Base-by-base conservation (phyloP, 2,888 invertebrate species). In the Eristalis tenax region DNA sequence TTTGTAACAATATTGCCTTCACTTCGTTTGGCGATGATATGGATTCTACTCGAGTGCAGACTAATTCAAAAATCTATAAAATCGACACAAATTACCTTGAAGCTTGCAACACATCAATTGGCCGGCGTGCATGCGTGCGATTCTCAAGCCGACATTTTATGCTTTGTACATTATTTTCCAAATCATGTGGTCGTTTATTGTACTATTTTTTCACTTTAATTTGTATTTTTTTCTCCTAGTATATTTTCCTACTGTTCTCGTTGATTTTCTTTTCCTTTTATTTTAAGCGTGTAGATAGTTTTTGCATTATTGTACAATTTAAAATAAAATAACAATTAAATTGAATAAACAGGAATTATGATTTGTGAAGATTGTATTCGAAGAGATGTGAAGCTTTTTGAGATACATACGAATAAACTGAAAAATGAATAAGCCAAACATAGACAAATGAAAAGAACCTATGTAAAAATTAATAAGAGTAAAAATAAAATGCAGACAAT, bases 221-320 rank as follows among this genome's bases (percentile, higher is more conserved):
- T 74, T 57, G 38, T 63, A 56, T 73, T 66, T 38, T 32, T 38
- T 56, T 23, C 28, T 65, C 76, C 61, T 32, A 22, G 59, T 73
- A 61, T 74, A 63, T 63, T 40, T 28, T 73, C 28, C 26, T 63
- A n/a, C 61, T 74, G 74, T 75, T 78, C 56, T 74, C 38, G 13
- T 82, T 69, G 64, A 18, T 32, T 32, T 32, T 32, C 5, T 32
- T 32, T 32, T 38, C 40, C 50, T 66, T 66, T 82, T 82, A 70
- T 40, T 78, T 79, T 86, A 83, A 86, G 82, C 59, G 69, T 86
- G 86, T 86, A 86, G 86, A 86, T 86, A 86, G 83, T 71, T 83
- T 50, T 76, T 82, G 77, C 77, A 86, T 86, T 74, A 81, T 38
- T 86, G 82, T 82, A 82, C 68, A 83, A 79, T 81, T 75, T 40